phyloP scores from a whole-genome alignment of 2,797 vertebrate species.

The Halcyon badia region DNA sequence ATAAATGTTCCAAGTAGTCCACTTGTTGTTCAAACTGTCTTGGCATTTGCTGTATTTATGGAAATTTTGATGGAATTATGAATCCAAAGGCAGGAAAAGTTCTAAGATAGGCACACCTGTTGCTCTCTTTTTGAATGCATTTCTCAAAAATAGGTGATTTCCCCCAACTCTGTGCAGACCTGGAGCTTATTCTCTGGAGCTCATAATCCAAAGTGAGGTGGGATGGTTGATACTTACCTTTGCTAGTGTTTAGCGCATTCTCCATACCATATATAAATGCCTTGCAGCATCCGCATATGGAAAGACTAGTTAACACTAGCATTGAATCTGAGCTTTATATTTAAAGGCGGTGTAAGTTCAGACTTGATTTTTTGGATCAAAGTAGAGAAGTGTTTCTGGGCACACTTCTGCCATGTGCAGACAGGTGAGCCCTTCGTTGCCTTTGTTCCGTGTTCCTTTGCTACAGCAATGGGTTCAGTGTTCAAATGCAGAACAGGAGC shows the following conservation, averaged over 20 bases:
- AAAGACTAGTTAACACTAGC: not conserved
- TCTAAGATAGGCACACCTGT: not conserved
- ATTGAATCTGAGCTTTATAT: not conserved
- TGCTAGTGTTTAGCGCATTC: not conserved
- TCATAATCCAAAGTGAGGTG: not conserved
- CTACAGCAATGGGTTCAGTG: not conserved
- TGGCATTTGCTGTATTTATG: not conserved
- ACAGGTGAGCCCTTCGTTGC: fast-evolving
- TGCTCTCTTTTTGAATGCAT: not conserved
- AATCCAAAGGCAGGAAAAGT: not conserved
- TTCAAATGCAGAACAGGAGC: not conserved
- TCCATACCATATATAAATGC: not conserved
- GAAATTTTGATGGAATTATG: not conserved
- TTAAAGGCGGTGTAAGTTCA: not conserved
- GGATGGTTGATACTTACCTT: not conserved
- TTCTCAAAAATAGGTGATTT: not conserved
- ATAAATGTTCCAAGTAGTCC: not conserved
- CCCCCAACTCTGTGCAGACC: not conserved
- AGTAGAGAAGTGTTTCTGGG: not conserved
- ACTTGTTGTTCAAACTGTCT: not conserved
- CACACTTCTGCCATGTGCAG: not conserved
- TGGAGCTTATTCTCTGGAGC: not conserved
- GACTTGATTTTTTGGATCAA: not conserved
- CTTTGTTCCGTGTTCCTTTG: not conserved
- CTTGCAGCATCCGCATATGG: not conserved